A percentile compares a stretch with the other conserved stretches of the same genome.
These are phyloP conservation scores for Copidosoma aretas DNA, from an alignment of 2,888 invertebrate species.

Conservation along the genomic window DNA sequence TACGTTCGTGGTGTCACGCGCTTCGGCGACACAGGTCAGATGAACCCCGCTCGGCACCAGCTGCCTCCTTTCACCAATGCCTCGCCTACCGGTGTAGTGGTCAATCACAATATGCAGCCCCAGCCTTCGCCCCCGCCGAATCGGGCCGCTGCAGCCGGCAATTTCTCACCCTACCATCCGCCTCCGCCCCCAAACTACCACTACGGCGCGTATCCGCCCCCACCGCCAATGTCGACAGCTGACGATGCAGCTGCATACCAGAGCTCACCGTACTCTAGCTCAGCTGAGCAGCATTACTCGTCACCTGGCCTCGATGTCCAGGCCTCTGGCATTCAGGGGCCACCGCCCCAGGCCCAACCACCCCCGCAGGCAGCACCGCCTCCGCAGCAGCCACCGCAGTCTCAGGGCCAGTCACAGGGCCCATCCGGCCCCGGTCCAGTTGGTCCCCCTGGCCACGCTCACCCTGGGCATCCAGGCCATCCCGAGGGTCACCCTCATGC, in stretches of 20 bases:
- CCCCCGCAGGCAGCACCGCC: conserved; percentile 44
- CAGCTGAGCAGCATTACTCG: conserved; percentile 48
- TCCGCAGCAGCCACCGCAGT: conserved; percentile 34
- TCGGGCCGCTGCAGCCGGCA: conserved; percentile 55
- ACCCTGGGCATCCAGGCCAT: conserved; percentile 42
- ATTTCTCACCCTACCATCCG: conserved; percentile 63
- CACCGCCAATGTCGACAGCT: conserved; percentile 60
- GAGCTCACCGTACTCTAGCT: conserved; percentile 57
- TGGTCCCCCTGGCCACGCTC: conserved; percentile 34
- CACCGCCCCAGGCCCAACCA: conserved; percentile 39
- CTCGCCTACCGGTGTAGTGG: conserved; percentile 44
- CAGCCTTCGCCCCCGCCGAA: conserved; percentile 58
- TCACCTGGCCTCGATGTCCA: conserved; percentile 41
- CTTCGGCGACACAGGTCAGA: conserved; percentile 48
- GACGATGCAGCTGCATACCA: conserved; percentile 62
- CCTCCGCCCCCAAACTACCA: conserved; percentile 64
- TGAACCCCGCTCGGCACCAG: conserved; percentile 50
- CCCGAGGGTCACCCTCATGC: conserved; percentile 8
- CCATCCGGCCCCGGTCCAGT: conserved; percentile 28
- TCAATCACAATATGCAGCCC: conserved; percentile 53
- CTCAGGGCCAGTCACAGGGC: conserved; percentile 31
- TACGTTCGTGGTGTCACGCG: conserved; percentile 58
- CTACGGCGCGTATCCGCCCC: conserved; percentile 63
- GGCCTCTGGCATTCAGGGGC: conserved; percentile 47
- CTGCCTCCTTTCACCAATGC: conserved; percentile 57